Base-by-base conservation (phyloP, 2,797 vertebrate genomes). In the Sphenodon punctatus region DNA sequence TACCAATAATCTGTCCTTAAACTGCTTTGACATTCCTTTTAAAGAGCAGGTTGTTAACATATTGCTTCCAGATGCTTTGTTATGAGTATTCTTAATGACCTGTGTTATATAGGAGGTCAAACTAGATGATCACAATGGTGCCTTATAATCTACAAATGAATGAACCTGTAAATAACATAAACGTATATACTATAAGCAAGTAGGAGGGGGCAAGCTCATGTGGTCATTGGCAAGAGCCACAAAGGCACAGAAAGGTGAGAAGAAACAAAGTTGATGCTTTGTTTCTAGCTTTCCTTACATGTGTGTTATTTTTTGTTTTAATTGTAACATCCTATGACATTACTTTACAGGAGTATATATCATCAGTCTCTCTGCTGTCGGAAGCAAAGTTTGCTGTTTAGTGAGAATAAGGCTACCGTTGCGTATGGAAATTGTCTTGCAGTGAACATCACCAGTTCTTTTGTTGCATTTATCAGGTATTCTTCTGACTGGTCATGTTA, bases 331-430 rank as follows among this genome's bases (percentile, higher is more conserved):
- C 10, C 43, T 61, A 6, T 6, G 71, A 67, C 1, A 16, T 49
- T n/a, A n/a, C 51, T n/a, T 75, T 51, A n/a, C 74, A 49, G 66
- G 66, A 64, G 53, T 61, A 27, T 79, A 60, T 64, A n/a, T 65
- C n/a, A 22, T 45, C 27, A 46, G 22, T 42, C 58, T 58, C 65
- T 32, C 48, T 15, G 16, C 39, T 12, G 32, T 16, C 23, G 42
- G 42, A 68, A 56, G 75, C 36, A 69, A 42, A 36, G 48, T 58
- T 56, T 75, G n/a, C 38, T 43, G 8, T 51, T 88, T 23, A 45
- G 4, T 32, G 36, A 32, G 55, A 71, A 32, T 86, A 88, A 80
- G 49, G 58, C 13, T 83, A 73, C 60, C 9, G 14, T 72, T 88
- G 11, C 5, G 72, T 75, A 14, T 34, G 11, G 69, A 43, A 73